Evolutionary conservation across 2,888 invertebrate species (phyloP), one percentile per base, ranked within the genome.

Genomic region (Drosophila niveifrons): DNA sequence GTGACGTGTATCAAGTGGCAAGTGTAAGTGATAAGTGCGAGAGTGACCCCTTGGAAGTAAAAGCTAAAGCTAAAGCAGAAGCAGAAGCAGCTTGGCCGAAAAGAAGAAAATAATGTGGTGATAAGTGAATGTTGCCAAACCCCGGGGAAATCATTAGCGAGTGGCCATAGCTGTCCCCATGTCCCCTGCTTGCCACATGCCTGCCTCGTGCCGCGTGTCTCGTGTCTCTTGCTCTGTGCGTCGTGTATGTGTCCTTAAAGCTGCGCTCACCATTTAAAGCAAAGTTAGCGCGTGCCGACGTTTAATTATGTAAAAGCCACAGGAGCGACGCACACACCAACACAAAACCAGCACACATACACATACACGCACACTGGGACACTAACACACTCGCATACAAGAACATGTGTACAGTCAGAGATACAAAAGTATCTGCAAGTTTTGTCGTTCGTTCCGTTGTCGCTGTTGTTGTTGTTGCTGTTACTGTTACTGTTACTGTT

Each of bases 291-390:
- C 87, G 78, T 81, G 72, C 73, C 76, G 66, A 67, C 74, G 80
- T 88, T 89, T 85, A 89, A 87, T 87, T 87, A 89, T 89, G 86
- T 89, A 89, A 87, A 87, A 85, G 89, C 69, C 79, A 68, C 79
- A 71, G 69, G 48, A 80, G 58, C 70, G 58, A 80, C 65, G 57
- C 65, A 75, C 50, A 84, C 67, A 59, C 15, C 47, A 59, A 59
- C 29, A 34, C 13, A 31, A 23, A 23, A 23, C 23, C 23, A 23
- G 23, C 47, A 56, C 17, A 67, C 13, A 36, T 47, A 59, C 36
- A 58, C 44, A 56, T 23, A 64, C 57, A 66, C 63, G 58, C 43
- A 65, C 50, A 41, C 31, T 3, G 1, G 4, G 11, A 53, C 31
- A 62, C 15, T 62, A 7, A 18, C 15, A 43, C 18, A 23, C 47